A percentile compares a stretch with the other conserved stretches of the same genome.
These are phyloP conservation scores for Engystomops pustulosus DNA, from an alignment of 2,113 vertebrate species.

Conservation along the genomic window DNA sequence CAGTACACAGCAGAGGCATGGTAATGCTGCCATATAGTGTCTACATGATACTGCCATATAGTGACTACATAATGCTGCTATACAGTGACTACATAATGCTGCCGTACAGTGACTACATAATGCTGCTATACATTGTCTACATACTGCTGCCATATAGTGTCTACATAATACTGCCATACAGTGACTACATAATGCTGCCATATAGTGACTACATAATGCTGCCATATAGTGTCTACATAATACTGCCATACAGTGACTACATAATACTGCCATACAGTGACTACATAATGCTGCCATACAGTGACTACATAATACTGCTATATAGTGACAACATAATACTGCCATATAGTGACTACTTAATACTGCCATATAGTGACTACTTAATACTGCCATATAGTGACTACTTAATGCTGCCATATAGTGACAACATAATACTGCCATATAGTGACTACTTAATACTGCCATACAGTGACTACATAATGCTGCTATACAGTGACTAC, in stretches of 20 bases:
- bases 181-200: background rate
- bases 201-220: background rate
- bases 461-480: too few relatives aligned
- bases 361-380: too few relatives aligned
- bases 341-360: too few relatives aligned
- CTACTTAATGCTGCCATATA: too few relatives aligned
- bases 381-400: too few relatives aligned
- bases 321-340: too few relatives aligned
- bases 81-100: background rate
- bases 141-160: background rate
- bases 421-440: too few relatives aligned
- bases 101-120: background rate
- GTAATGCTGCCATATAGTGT: background rate
- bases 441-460: too few relatives aligned
- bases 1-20: too few relatives aligned
- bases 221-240: background rate
- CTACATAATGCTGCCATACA: background rate
- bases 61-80: background rate
- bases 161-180: background rate
- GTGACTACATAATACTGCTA: background rate
- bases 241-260: background rate
- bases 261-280: too few relatives aligned
- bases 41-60: background rate
- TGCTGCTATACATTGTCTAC: background rate
- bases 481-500: too few relatives aligned